phyloP scores from a whole-genome alignment of 2,113 vertebrate genomes.

The Syrmaticus mikado region DNA sequence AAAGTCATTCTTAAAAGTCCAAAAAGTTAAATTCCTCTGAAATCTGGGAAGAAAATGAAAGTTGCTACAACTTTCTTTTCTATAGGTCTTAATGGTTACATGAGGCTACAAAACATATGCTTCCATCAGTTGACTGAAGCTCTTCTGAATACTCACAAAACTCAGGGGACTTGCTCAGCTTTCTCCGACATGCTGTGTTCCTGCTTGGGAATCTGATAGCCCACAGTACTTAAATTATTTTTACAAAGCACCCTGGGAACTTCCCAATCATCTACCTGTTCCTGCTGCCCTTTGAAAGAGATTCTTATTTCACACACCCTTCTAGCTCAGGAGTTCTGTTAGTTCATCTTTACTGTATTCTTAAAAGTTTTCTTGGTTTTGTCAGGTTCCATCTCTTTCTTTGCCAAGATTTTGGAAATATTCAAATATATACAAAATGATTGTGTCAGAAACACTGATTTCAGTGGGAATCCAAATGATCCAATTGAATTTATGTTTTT shows the following conservation, averaged over 20 bases:
- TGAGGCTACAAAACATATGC: not conserved
- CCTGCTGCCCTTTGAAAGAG: not conserved
- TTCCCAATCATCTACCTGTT: not conserved
- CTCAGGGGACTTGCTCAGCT: not conserved
- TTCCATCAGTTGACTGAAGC: accelerated
- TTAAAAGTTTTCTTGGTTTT: not conserved
- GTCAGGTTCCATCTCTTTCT: not conserved
- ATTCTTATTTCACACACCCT: not conserved
- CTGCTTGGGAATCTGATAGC: not conserved
- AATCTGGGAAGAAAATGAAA: not conserved
- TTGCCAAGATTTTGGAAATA: not conserved
- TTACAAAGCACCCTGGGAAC: not conserved
- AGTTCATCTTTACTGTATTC: not conserved
- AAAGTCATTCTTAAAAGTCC: not conserved
- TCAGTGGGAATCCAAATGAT: not conserved
- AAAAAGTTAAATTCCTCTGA: not conserved
- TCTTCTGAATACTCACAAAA: not conserved
- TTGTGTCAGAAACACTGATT: not conserved
- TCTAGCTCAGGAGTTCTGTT: not conserved
- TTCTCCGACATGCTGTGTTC: not conserved
- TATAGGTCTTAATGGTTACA: not conserved
- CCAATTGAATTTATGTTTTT: not conserved
- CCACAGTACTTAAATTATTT: not conserved
- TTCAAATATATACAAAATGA: not conserved
- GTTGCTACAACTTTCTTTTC: not conserved